Conservation (phyloP, 2,797 vertebrate species). For the Hemitrygon akajei region DNA sequence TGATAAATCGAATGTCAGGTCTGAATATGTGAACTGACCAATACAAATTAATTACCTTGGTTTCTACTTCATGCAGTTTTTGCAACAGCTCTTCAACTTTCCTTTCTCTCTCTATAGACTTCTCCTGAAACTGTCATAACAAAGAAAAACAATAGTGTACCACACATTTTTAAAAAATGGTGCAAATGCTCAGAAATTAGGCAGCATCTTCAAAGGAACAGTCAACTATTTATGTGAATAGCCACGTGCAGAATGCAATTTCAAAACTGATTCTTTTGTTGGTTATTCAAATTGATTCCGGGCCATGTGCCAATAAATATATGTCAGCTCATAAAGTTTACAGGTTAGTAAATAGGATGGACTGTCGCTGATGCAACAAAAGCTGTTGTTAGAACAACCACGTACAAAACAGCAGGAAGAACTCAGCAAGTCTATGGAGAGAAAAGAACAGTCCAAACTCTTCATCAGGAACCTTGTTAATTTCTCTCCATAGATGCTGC, state of each 20-base stretch:
- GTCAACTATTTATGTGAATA: no score
- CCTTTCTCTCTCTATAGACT: slow-evolving; percentile 76
- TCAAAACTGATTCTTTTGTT: not conserved
- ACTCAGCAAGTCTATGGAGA: no score
- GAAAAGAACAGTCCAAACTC: no score
- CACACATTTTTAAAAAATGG: no score
- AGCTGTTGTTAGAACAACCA: not conserved
- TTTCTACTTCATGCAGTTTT: slow-evolving; percentile 76
- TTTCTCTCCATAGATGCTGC: no score
- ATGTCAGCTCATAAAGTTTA: not conserved
- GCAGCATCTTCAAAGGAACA: no score
- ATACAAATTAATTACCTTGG: slow-evolving; percentile 61
- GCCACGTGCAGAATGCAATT: not conserved
- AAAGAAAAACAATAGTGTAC: slow-evolving; percentile 39
- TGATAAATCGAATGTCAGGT: not conserved
- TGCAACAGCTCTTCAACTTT: slow-evolving; percentile 76
- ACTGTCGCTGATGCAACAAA: not conserved
- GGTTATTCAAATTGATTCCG: not conserved
- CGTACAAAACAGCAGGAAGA: no score
- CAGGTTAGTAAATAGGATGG: not conserved
- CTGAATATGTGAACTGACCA: not conserved
- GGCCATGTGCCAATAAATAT: not conserved
- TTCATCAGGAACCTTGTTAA: no score
- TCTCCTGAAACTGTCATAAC: slow-evolving; percentile 68
- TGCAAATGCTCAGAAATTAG: no score